Base-by-base conservation (phyloP, 1,140 invertebrate species). In the Tachypleus tridentatus region DNA sequence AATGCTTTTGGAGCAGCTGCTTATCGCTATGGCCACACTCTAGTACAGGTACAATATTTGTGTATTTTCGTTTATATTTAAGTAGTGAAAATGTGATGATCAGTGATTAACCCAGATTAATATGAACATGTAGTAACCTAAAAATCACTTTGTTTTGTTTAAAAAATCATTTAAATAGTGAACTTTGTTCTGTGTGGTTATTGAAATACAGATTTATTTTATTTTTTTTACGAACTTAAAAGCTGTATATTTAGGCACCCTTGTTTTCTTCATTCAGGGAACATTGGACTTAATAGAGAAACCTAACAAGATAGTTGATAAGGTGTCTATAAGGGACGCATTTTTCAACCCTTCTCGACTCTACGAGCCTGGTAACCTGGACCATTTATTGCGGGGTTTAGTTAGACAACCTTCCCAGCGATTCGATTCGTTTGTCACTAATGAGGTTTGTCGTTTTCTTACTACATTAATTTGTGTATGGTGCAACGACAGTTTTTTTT, bases 281-380 rank as follows among this genome's bases (percentile, higher is more conserved):
- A 29, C 29, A 29, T 29, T 29, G 29, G 29, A 29, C 2, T 29
- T 29, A 29, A 29, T 29, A 29, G 29, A 29, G 29, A 29, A 29
- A 29, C 29, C 29, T 29, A 29, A 29, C 29, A 29, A 29, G 29
- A 2, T 29, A 29, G 29, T 29, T 29, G 29, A 29, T 29, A 29
- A 29, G 29, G 29, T 29, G 29, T 29, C 29, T 29, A 29, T 29
- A 29, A 29, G 92, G 57, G 87, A 94, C 73, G 89, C 89, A 4
- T 97, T 97, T 80, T 97, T 97, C 80, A 91, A 92, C 72, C 88
- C 91, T n/a, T 92, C 94, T 68, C 84, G 90, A 79, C 82, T 95
- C 51, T 85, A 87, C 73, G 82, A 82, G 8, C 50, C 5, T 49
- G 62, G 58, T 11, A 64, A 89, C 81, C 81, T 89, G 7, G 91